A percentile compares a stretch with the other conserved stretches of the same genome.
These are phyloP conservation scores for Crypturellus tataupa DNA, from an alignment of 2,797 vertebrate genomes.

Conservation along the genomic window DNA sequence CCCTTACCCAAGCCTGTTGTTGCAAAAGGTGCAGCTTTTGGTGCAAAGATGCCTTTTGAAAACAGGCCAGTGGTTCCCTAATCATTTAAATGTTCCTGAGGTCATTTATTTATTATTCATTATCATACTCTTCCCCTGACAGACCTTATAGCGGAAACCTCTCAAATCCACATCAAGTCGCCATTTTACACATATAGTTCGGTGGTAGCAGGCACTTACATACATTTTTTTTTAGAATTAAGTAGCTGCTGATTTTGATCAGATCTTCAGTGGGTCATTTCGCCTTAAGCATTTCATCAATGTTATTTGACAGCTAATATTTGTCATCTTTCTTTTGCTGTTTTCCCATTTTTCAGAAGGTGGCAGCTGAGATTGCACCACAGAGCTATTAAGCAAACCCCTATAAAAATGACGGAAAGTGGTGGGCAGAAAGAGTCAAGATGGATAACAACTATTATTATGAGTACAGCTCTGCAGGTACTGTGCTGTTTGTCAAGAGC, in stretches of 20 bases:
- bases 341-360: conserved; percentile 19
- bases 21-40: background rate
- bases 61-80: background rate
- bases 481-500: background rate
- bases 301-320: background rate
- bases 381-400: background rate
- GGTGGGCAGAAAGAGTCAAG: conserved; percentile 47
- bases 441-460: conserved; percentile 91
- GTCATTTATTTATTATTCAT: background rate
- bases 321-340: background rate
- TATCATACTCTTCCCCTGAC: background rate
- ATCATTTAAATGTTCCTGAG: background rate
- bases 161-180: too few species aligned
- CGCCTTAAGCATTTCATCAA: background rate
- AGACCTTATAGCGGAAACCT: accelerated
- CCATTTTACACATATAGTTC: background rate
- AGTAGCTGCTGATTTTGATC: background rate
- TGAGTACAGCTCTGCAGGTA: conserved; percentile 90
- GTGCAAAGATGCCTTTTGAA: background rate
- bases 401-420: conserved; percentile 66
- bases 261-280: accelerated
- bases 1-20: background rate
- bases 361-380: background rate
- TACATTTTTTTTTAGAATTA: background rate
- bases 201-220: background rate